These are phyloP conservation scores for Platycnemis pennipes DNA, from an alignment of 2,888 invertebrate species.

Conservation along the genomic window DNA sequence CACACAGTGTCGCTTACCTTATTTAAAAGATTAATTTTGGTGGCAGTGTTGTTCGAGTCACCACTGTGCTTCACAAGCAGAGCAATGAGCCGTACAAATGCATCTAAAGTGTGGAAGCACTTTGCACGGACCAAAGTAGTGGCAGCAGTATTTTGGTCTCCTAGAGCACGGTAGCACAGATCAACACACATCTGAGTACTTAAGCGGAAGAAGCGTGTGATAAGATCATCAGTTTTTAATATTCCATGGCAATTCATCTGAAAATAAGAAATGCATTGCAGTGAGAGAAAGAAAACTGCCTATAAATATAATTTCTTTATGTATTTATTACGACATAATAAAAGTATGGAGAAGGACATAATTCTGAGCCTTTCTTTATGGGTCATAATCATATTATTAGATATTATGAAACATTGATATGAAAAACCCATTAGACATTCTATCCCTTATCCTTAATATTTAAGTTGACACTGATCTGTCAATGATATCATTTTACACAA, in stretches of 20 bases:
- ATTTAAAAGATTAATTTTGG: slow-evolving; percentile 97
- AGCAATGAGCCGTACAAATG: slow-evolving; percentile 95
- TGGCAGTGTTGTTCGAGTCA: slow-evolving; percentile 93
- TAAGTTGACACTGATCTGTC: too few relatives aligned
- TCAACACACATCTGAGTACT: slow-evolving; percentile 98
- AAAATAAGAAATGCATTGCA: slow-evolving; percentile 70
- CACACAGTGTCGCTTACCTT: slow-evolving; percentile 82
- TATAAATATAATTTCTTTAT: not conserved
- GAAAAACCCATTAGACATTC: too few relatives aligned
- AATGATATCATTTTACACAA: too few relatives aligned
- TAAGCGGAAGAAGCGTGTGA: slow-evolving; percentile 97
- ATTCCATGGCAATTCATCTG: slow-evolving; percentile 98
- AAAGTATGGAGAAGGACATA: too few relatives aligned
- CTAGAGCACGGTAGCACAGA: slow-evolving; percentile 91
- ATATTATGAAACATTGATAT: too few relatives aligned
- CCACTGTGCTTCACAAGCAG: slow-evolving; percentile 97
- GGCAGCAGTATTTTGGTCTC: slow-evolving; percentile 85
- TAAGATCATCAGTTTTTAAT: slow-evolving; percentile 97
- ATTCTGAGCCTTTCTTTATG: too few relatives aligned
- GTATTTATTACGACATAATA: not conserved
- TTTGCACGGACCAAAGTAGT: slow-evolving; percentile 89
- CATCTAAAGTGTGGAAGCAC: slow-evolving; percentile 97
- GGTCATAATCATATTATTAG: too few relatives aligned
- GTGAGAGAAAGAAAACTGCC: not conserved
- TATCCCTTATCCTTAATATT: too few relatives aligned